A percentile compares a stretch with the other conserved stretches of the same genome.
These are phyloP conservation scores for Nephrocerus scutellatus DNA, from an alignment of 2,888 invertebrate genomes.

Conservation along the genomic window DNA sequence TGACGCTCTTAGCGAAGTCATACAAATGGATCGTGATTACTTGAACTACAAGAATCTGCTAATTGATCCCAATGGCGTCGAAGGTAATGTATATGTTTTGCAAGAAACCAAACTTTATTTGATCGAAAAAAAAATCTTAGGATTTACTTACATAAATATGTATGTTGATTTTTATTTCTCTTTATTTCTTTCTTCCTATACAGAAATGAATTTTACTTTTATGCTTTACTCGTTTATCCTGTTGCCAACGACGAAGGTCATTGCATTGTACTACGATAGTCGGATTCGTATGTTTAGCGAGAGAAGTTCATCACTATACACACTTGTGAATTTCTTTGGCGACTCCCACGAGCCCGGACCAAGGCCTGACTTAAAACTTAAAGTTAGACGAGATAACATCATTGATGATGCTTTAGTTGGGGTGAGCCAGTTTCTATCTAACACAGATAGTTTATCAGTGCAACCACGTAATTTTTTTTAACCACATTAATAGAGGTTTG, in stretches of 20 bases:
- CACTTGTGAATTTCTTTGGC: slow-evolving; percentile 68
- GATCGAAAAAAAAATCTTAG: too few relatives aligned
- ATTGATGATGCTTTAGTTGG: slow-evolving; percentile 90
- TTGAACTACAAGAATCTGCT: slow-evolving; percentile 72
- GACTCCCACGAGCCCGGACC: slow-evolving; percentile 74
- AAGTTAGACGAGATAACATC: slow-evolving; percentile 75
- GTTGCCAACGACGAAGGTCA: slow-evolving; percentile 84
- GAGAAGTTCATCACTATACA: slow-evolving; percentile 72
- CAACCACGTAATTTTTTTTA: neutral
- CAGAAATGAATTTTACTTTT: slow-evolving; percentile 72
- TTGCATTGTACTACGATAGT: slow-evolving; percentile 89
- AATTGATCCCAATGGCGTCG: slow-evolving; percentile 33
- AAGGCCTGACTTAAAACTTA: slow-evolving; percentile 76
- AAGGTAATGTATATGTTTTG: slow-evolving; percentile 23
- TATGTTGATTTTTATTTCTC: neutral
- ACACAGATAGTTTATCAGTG: too few relatives aligned
- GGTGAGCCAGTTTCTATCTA: too few relatives aligned
- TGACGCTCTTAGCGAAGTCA: slow-evolving; percentile 83
- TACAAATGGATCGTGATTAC: slow-evolving; percentile 93
- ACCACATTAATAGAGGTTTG: neutral
- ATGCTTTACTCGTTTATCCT: slow-evolving; percentile 86
- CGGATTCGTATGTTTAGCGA: slow-evolving; percentile 92
- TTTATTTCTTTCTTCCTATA: slow-evolving; percentile 13
- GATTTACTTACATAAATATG: slow-evolving; percentile 8
- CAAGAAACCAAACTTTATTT: too few relatives aligned